A percentile compares a stretch with the other conserved stretches of the same genome.
Conservation (phyloP, 2,888 invertebrate species). For the Orchesellides sinensis region DNA sequence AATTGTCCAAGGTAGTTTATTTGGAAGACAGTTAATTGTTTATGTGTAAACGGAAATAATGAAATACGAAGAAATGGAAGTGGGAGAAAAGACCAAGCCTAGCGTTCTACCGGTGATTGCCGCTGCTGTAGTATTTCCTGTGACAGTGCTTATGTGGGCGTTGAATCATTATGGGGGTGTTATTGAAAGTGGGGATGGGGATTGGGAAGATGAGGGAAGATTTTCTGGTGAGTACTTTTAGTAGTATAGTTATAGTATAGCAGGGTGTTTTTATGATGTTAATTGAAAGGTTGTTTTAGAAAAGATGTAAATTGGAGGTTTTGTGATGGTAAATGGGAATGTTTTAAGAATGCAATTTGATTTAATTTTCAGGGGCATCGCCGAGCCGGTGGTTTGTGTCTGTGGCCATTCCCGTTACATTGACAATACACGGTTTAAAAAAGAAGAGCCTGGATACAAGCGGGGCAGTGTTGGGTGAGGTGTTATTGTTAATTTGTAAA, state of each 20-base stretch:
- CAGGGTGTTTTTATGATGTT: no score
- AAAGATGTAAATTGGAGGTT: no score
- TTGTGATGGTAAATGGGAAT: no score
- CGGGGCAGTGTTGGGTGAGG: constrained; percentile 83
- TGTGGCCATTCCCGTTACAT: constrained; percentile 82
- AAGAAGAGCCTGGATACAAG: constrained; percentile 84
- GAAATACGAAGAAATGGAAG: constrained; percentile 71
- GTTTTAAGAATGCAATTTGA: no score
- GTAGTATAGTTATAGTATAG: neutral
- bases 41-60: no score
- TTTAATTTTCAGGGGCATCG: constrained; percentile 76
- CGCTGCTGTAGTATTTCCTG: constrained; percentile 84
- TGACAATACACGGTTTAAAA: constrained; percentile 83
- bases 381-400: constrained; percentile 84
- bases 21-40: no score
- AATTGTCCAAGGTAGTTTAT: no score
- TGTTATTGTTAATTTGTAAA: neutral
- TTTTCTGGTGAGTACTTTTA: constrained; percentile 35
- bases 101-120: constrained; percentile 80
- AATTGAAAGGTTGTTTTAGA: no score
- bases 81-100: constrained; percentile 66
- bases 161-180: constrained; percentile 82
- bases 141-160: constrained; percentile 88
- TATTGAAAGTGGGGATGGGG: constrained; percentile 57
- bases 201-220: constrained; percentile 57